Evolutionary conservation across 2,888 invertebrate species (phyloP), one percentile per base, ranked within the genome.

Genomic region (Protonemura montana): DNA sequence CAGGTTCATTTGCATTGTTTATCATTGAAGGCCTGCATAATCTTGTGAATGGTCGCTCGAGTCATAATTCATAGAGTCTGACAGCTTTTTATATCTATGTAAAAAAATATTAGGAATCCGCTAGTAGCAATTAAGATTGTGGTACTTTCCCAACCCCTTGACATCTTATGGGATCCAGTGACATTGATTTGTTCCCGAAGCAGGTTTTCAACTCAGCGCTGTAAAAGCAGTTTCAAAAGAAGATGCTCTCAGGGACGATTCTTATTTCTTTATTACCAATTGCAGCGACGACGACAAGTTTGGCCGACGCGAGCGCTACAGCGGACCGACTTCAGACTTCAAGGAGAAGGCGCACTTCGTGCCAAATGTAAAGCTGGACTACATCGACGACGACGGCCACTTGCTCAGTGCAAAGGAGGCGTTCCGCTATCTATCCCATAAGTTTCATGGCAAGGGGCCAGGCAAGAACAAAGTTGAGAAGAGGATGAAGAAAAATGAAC

Each of bases 401-500:
- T 94, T 97, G 89, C 94, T 99, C 87, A 96, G 96, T 90, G 95
- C 97, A 86, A 99, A 99, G 92, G 99, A 99, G 93, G 99, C 99
- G 83, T 99, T 99, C 92, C 89, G 91, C 89, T 97, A 98, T 93
- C 93, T 99, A 86, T 98, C 98, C 29, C 99, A 99, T 92, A 98
- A 99, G 92, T 99, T 99, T 93, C 99, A 99, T 92, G 99, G 99
- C 85, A 99, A 99, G 93, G 98, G 98, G 0, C 98, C 99, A 27
- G 99, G 99, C 86, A 99, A 99, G 92, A 99, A 98, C 93, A 99
- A 99, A 92, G 94, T 94, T 89, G 99, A 99, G 92, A 99, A 99
- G 91, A 94, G 99, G 88, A 95, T 97, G 92, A 98, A 98, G 92
- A 98, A 99, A 92, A 93, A 95, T 88, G 96, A 98, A 90, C 98